Evolutionary conservation across 2,888 invertebrate genomes (phyloP), one percentile per base, ranked within the genome.

Genomic region (Dicycla oo): DNA sequence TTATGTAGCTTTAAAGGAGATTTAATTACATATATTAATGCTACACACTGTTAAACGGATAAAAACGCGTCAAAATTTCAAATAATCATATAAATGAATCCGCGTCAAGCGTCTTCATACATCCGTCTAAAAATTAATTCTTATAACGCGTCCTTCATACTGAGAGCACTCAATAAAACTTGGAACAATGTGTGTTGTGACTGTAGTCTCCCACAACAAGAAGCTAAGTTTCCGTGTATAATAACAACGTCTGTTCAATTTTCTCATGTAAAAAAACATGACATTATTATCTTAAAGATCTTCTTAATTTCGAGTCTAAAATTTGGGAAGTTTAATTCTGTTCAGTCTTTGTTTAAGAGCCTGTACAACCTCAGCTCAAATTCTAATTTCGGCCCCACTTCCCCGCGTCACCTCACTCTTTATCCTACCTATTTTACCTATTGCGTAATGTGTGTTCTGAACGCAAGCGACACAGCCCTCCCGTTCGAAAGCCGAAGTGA

Each of bases 191-290:
- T 75, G 62, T 87, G 82, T 83, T 87, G 75, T 86, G 78, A 73
- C 69, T 80, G 47, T 47, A 75, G 66, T 72, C 85, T 90, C 87
- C 86, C 91, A 90, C 85, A 90, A 90, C 87, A 91, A 68, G 79
- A 64, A 54, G 68, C 81, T 71, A 61, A 78, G 83, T 87, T 86
- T 88, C 85, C 86, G 78, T 86, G 84, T 88, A 88, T 74, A 67
- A 75, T 81, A 87, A 87, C 87, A 85, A 75, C 67, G 49, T 26
- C 26, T 47, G 71, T 60, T 47, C 62, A 78, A 73, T 58, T 82
- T 83, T 80, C 86, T 82, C 85, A 86, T 78, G 72, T 70, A 70
- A 61, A 62, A 73, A 34, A 57, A 71, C 49, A 23, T 56, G 38
- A 51, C 70, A 72, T 75, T 68, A 75, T 69, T 78, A 68, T 75